A percentile compares a stretch with the other conserved stretches of the same genome.
Evolutionary conservation across 2,888 invertebrate genomes (phyloP).

Genomic region (Temnothorax rugatulus): DNA sequence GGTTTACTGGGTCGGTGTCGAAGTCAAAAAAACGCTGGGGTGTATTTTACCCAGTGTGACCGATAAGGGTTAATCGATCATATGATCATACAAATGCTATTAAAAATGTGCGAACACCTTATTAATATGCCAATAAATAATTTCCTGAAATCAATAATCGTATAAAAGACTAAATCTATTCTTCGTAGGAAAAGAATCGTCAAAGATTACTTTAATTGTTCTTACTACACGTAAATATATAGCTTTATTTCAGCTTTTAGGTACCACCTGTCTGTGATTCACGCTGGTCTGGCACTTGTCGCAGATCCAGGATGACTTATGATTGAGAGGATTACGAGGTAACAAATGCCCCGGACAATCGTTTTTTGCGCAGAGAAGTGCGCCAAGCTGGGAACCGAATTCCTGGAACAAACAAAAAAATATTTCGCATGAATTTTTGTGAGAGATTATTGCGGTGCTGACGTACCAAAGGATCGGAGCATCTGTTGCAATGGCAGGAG

Average conservation of each 20-base stretch:
- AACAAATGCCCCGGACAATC: conserved; percentile 88
- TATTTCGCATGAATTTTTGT: background rate
- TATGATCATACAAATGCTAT: background rate
- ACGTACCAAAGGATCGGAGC: conserved; percentile 88
- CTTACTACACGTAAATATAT: background rate
- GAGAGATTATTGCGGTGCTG: background rate
- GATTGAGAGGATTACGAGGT: conserved; percentile 88
- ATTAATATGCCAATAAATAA: conserved; percentile 4
- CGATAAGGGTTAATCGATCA: too few relatives aligned
- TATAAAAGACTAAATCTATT: background rate
- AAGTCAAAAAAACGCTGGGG: too few relatives aligned
- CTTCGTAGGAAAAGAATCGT: background rate
- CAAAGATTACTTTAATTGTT: background rate
- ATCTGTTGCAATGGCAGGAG: conserved; percentile 89
- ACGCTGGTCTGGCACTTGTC: conserved; percentile 87
- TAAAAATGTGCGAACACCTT: background rate
- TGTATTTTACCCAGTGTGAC: too few relatives aligned
- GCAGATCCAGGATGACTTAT: conserved; percentile 89
- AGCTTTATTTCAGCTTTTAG: conserved; percentile 4
- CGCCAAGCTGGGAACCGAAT: conserved; percentile 88
- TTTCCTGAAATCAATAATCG: background rate
- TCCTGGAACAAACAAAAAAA: conserved; percentile 85
- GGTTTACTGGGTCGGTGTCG: too few relatives aligned
- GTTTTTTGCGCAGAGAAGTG: conserved; percentile 88
- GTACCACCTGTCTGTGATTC: conserved; percentile 86